These are phyloP conservation scores for Lasioglossum albipes DNA, from an alignment of 1,140 invertebrate genomes.

Conservation along the genomic window DNA sequence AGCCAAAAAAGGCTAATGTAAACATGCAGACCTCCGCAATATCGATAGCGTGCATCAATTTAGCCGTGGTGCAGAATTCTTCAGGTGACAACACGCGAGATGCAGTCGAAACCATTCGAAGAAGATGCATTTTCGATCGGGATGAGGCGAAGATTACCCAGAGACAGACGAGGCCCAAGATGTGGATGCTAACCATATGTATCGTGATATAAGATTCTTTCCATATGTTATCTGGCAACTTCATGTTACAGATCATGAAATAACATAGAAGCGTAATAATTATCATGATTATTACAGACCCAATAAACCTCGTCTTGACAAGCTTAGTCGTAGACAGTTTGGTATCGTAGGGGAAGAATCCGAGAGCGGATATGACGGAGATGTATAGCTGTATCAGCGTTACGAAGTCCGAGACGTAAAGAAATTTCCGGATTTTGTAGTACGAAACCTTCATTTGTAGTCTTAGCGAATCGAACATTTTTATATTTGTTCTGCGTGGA, in stretches of 20 bases:
- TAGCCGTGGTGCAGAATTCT: slow-evolving; percentile 49
- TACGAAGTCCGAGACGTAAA: slow-evolving; percentile 37
- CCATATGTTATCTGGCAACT: background rate
- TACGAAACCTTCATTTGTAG: background rate
- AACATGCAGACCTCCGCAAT: slow-evolving; percentile 5
- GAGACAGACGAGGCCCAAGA: slow-evolving; percentile 37
- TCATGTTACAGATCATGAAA: slow-evolving; percentile 53
- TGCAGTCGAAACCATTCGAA: slow-evolving; percentile 54
- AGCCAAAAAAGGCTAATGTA: slow-evolving; percentile 22
- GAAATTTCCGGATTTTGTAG: slow-evolving; percentile 35
- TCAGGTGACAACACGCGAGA: slow-evolving; percentile 49
- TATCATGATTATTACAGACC: slow-evolving; percentile 42
- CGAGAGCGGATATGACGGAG: slow-evolving; percentile 35
- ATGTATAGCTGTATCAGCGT: slow-evolving; percentile 49
- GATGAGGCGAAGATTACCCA: slow-evolving; percentile 41
- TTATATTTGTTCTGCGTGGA: too few relatives aligned
- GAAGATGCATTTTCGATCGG: slow-evolving; percentile 40
- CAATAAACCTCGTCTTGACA: slow-evolving; percentile 21
- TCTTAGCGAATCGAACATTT: background rate
- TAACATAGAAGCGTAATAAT: slow-evolving; percentile 4
- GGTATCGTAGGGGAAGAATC: slow-evolving; percentile 57
- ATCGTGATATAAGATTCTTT: background rate
- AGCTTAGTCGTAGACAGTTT: slow-evolving; percentile 12
- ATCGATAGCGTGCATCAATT: slow-evolving; percentile 66
- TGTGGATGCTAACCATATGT: slow-evolving; percentile 57